Evolutionary conservation across 2,797 vertebrate species (phyloP), one percentile per base, ranked within the genome.

Genomic region (Garrulus glandarius): DNA sequence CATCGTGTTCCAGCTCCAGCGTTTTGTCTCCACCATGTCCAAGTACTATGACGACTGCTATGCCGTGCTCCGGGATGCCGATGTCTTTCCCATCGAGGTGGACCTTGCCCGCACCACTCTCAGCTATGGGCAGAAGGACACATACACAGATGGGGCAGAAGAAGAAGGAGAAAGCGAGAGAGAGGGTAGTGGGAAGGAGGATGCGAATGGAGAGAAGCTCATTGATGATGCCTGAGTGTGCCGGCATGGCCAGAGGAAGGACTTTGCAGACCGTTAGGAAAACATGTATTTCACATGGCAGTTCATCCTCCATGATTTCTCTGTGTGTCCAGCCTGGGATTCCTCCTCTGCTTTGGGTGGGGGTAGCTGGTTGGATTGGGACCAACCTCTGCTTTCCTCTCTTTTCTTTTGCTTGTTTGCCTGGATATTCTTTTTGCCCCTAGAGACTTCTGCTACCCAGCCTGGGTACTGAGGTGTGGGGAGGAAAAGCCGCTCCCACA

Each of bases 81-180:
- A 99, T 10, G 99, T 99, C 80, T 99, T 99, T 97, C 99, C 99
- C 96, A 99, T 99, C 19, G 99, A 99, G 88, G 99, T 99, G 98
- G 99, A 99, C 96, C 98, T 99, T 71, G 99, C 99, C 18, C 99
- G 98, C 87, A 99, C 99, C 83, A 99, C 98, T 55, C 98, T 99
- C 95, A 99, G 95, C 98, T 99, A 99, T 63, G 98, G 98, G 96
- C 99, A 98, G 94, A 98, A 98, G 4, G 97, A 98, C 71, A 93
- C 96, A 0, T 99, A 99, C 93, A 96, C 98, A 0, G 99, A 99
- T 0, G 99, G 98, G 6, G 97, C 97, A 0, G 98, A 99, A 20
- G 98, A 98, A 67, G 98, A 99, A 60, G 30, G 89, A 8, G 90
- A 87, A 83, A 74, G 89, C 0, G 93, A 96, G 34, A 44, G 74